These are phyloP conservation scores for Zaprionus ornatus DNA, from an alignment of 1,140 invertebrate species.

Conservation along the genomic window DNA sequence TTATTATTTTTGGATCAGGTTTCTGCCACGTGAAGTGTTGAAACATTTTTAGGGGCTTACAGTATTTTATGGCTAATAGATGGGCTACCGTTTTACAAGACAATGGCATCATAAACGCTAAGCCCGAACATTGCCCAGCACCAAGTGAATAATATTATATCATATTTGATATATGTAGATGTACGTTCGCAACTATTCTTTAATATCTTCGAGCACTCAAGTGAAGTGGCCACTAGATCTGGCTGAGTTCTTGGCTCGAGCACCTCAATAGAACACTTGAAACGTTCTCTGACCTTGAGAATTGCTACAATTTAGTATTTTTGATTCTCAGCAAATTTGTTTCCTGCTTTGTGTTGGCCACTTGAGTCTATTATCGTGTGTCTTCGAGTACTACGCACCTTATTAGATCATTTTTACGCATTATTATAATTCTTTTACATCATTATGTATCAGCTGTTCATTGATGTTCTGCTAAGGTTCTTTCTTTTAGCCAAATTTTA, in stretches of 20 bases:
- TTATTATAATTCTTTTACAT: background rate
- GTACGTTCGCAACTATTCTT: background rate
- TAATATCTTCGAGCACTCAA: background rate
- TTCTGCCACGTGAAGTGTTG: conserved; percentile 47
- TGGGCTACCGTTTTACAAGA: conserved; percentile 30
- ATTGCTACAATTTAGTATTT: conserved; percentile 41
- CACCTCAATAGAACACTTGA: conserved; percentile 35
- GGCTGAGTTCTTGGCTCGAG: conserved; percentile 32
- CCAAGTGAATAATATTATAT: background rate
- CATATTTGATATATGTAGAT: background rate
- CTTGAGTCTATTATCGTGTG: conserved; percentile 39
- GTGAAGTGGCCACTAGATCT: conserved; percentile 13
- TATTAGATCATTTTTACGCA: conserved; percentile 14
- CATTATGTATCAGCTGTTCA: no score
- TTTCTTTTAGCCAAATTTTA: background rate
- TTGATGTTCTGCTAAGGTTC: no score
- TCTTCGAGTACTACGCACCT: conserved; percentile 6
- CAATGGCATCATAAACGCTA: conserved; percentile 7
- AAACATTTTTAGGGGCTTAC: conserved; percentile 15
- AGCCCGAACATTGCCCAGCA: background rate
- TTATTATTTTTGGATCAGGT: conserved; percentile 68
- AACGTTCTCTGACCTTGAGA: conserved; percentile 52
- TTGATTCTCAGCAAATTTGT: conserved; percentile 24
- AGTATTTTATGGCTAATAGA: conserved; percentile 4
- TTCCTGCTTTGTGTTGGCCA: conserved; percentile 51